phyloP scores from a whole-genome alignment of 2,797 vertebrate genomes.

The Podarcis lilfordi region DNA sequence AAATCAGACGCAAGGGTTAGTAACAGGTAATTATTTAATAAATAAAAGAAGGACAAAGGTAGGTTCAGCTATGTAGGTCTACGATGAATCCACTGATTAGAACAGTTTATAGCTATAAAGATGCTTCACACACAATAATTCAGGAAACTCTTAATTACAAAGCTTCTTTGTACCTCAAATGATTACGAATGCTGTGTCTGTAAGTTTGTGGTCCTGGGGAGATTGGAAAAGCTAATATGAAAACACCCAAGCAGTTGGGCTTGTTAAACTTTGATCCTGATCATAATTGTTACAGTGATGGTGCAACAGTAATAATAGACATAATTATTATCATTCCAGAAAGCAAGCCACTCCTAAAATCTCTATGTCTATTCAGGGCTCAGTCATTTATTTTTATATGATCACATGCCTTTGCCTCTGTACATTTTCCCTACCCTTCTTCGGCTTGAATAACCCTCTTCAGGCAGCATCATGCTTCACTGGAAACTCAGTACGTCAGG shows the following conservation, averaged over 20 bases:
- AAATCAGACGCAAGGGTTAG: background rate
- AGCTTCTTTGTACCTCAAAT: slow-evolving; percentile 16
- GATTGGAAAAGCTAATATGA: slow-evolving; percentile 27
- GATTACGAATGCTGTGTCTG: background rate
- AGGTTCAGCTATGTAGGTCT: background rate
- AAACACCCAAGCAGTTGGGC: background rate
- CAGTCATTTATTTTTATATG: background rate
- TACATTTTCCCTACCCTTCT: background rate
- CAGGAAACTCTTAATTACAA: background rate
- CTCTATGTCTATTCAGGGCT: background rate
- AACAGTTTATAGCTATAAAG: background rate
- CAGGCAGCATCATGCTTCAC: background rate
- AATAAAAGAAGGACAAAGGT: background rate
- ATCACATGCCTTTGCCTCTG: background rate
- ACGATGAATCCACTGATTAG: background rate
- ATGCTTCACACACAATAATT: background rate
- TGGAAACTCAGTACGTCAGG: no score
- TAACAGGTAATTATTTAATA: slow-evolving; percentile 13
- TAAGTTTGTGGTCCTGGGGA: background rate
- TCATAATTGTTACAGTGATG: background rate
- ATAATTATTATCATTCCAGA: background rate
- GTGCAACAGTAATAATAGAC: background rate
- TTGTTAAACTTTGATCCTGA: slow-evolving; percentile 26
- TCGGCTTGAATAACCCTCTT: background rate
- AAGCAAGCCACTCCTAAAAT: background rate